Percentiles rank a stretch among this genome's conserved stretches.
These are phyloP conservation scores for Cavia aperea DNA, from an alignment of 2,113 vertebrate genomes.

Conservation along the genomic window DNA sequence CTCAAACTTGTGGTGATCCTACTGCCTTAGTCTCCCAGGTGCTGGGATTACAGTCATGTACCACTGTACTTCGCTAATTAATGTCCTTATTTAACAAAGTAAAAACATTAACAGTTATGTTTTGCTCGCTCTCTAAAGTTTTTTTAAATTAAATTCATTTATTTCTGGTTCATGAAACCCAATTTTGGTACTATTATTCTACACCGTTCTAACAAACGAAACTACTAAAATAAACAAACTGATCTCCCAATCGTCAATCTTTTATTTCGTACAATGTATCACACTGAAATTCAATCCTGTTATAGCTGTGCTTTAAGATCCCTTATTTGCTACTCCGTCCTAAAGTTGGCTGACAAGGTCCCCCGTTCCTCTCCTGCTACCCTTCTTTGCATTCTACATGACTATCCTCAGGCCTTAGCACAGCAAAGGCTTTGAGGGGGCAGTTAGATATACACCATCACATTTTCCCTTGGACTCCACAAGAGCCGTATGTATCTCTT, in stretches of 20 bases:
- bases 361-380: neutral
- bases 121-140: neutral
- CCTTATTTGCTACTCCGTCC: neutral
- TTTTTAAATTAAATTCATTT: neutral
- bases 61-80: neutral
- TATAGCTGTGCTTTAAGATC: neutral
- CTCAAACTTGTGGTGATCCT: neutral
- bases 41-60: neutral
- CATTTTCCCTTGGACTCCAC: neutral
- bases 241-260: neutral
- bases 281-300: neutral
- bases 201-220: constrained; percentile 32
- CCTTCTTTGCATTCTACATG: neutral
- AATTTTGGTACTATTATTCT: neutral
- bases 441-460: neutral
- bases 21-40: neutral
- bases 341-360: neutral
- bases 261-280: neutral
- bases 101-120: neutral
- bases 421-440: neutral
- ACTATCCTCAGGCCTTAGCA: neutral
- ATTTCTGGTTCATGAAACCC: constrained; percentile 18
- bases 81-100: constrained; percentile 34
- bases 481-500: neutral
- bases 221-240: constrained; percentile 31